Percentiles rank a stretch among this genome's conserved stretches.
Evolutionary conservation across 2,113 vertebrate genomes (phyloP).

Genomic region (Xiphias gladius): DNA sequence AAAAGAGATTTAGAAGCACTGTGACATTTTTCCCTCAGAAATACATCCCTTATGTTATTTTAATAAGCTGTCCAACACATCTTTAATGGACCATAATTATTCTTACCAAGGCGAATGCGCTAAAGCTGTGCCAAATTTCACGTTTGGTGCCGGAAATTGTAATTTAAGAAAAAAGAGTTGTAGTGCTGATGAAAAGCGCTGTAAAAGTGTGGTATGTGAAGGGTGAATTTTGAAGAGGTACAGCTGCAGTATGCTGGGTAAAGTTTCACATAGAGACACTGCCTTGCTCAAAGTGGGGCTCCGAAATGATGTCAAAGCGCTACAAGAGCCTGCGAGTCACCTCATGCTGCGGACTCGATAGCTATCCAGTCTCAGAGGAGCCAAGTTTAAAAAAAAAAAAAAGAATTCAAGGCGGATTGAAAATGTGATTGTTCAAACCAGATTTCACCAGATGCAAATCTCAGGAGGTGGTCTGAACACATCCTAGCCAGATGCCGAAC

Average conservation of each 20-base stretch:
- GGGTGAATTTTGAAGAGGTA: not conserved
- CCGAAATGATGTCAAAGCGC: too few species aligned
- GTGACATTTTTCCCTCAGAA: not conserved
- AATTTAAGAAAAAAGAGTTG: constrained; percentile 18
- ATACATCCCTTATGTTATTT: constrained; percentile 23
- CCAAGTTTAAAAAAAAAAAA: too few species aligned
- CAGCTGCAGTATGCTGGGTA: not conserved
- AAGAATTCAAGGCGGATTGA: too few species aligned
- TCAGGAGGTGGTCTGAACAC: too few species aligned
- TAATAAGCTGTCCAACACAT: constrained; percentile 20
- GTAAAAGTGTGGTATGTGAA: not conserved
- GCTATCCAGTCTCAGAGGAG: too few species aligned
- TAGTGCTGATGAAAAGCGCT: not conserved
- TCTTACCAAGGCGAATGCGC: not conserved
- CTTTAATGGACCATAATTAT: constrained; percentile 14
- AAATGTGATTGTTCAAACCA: too few species aligned
- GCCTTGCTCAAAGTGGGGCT: not conserved
- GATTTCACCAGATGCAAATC: too few species aligned
- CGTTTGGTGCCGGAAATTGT: not conserved
- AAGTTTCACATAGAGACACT: not conserved
- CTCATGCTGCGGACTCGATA: too few species aligned
- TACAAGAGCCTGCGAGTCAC: too few species aligned
- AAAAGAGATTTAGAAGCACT: constrained; percentile 3
- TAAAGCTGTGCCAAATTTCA: not conserved
- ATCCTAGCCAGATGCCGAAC: too few species aligned